Conservation (phyloP, 2,113 vertebrate genomes). For the Stictonetta naevosa region DNA sequence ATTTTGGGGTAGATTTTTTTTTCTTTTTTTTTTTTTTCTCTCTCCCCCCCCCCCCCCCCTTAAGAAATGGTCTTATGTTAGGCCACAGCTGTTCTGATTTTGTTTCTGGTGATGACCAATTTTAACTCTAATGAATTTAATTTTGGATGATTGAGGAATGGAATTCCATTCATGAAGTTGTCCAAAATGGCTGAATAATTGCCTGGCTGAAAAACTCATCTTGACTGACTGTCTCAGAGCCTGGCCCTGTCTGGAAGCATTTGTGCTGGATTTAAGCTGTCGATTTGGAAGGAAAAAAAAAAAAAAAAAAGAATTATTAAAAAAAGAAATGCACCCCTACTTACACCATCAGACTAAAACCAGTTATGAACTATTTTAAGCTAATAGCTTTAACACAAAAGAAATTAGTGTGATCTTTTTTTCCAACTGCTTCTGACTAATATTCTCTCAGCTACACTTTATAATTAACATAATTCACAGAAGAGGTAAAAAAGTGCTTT, state of each 20-base stretch:
- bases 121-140: not conserved
- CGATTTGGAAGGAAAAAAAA: not conserved
- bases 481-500: slow-evolving; percentile 24
- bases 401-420: not conserved
- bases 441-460: not conserved
- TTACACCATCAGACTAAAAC: slow-evolving; percentile 19
- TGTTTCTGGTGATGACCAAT: not conserved
- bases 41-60: not conserved
- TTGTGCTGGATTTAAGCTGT: not conserved
- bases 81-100: not conserved
- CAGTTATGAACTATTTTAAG: slow-evolving; percentile 39
- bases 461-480: slow-evolving; percentile 22
- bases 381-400: slow-evolving; percentile 24
- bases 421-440: not conserved
- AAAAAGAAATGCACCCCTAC: not conserved
- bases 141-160: not conserved
- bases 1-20: not conserved
- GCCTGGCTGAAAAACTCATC: not conserved
- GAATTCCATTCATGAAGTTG: not conserved
- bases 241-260: not conserved
- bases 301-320: not conserved
- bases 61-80: not conserved
- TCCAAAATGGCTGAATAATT: not conserved
- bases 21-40: not conserved
- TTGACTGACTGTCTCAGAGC: not conserved